Base-by-base conservation (phyloP, 2,113 vertebrate genomes). In the Ivindomyrus marchei region DNA sequence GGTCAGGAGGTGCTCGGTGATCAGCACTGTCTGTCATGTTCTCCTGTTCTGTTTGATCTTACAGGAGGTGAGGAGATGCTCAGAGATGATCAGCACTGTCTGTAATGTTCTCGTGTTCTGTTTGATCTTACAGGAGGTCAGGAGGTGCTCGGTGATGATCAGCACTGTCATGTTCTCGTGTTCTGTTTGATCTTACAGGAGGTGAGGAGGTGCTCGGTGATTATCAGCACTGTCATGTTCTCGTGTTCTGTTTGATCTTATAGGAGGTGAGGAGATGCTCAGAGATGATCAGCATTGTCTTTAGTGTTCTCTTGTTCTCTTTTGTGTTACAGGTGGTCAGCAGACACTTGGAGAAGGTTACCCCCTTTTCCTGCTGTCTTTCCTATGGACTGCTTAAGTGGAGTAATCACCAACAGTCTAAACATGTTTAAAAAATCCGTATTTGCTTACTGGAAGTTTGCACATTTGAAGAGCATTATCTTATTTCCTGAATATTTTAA, bases 331-430 rank as follows among this genome's bases (percentile, higher is more conserved):
- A 91, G 88, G 84, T 66, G 88, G 91, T 92, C 87, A 53, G 90
- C 39, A 91, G 91, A 93, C 88, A 91, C 53, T 90, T 10, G 27
- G 62, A 91, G 88, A 94, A 93, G 91, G 91, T 91, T 88, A 90
- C 88, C 93, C 88, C 93, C 89, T 90, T 7, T 7, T n/a, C 85
- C 77, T 62, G 88, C 27, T 31, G 31, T 70, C 62, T 31, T 62
- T 56, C 89, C 9, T 21, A 49, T n/a, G 11, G 3, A 17, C 45
- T 49, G 1, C 21, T 85, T 24, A 8, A 49, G 17, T 15, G 36
- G 74, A 80, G 36, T 39, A 42, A 80, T 80, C 5, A 17, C 74
- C 74, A 62, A n/a, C 7, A 39, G 74, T 8, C 27, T 31, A 27
- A 70, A 70, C 62, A 70, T 27, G 3, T 70, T 11, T 1, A 3